These are phyloP conservation scores for Andrena haemorrhoa DNA, from an alignment of 2,888 invertebrate genomes.

Conservation along the genomic window DNA sequence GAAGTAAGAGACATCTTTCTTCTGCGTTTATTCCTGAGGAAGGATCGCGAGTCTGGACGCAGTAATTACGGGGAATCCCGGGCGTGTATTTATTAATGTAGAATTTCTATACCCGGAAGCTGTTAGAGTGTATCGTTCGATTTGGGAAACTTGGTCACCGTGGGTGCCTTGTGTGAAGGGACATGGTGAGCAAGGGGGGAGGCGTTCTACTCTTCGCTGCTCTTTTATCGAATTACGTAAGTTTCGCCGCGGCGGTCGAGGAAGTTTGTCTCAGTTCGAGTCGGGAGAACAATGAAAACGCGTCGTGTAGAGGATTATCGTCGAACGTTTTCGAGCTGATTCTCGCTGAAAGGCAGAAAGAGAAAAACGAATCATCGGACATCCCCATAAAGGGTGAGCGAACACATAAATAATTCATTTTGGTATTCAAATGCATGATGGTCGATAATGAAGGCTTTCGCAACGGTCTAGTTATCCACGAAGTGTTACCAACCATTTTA, in stretches of 20 bases:
- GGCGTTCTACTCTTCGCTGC: constrained; percentile 15
- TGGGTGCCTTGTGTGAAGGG: neutral
- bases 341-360: constrained; percentile 11
- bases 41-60: too few species aligned
- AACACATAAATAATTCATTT: neutral
- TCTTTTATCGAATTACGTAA: constrained; percentile 25
- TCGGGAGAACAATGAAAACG: constrained; percentile 5
- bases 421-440: neutral
- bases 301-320: neutral
- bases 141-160: neutral
- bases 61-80: neutral
- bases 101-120: neutral
- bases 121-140: neutral
- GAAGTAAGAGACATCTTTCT: neutral
- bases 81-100: neutral
- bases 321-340: constrained; percentile 16
- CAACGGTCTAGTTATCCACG: neutral
- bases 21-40: neutral
- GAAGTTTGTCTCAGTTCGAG: constrained; percentile 24
- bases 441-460: neutral
- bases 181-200: neutral
- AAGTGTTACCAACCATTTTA: too few species aligned
- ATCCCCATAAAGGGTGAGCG: constrained; percentile 6
- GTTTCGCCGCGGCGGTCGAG: neutral
- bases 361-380: neutral